These are phyloP conservation scores for Indri indri DNA, from an alignment of 2,113 vertebrate species.

Conservation along the genomic window DNA sequence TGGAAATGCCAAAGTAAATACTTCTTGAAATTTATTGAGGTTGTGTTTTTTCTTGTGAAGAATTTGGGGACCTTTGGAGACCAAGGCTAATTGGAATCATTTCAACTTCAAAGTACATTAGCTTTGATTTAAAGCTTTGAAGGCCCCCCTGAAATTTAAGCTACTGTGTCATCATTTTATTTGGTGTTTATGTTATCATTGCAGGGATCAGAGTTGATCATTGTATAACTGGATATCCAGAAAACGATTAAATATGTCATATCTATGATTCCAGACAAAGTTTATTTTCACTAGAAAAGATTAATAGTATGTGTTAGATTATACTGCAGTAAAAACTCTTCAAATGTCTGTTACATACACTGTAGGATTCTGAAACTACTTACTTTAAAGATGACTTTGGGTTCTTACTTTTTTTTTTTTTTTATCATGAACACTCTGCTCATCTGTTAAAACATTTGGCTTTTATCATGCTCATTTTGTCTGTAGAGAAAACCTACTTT, in stretches of 20 bases:
- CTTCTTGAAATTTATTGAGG: neutral
- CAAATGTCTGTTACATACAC: neutral
- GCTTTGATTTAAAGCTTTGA: slow-evolving; percentile 52
- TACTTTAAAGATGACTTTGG: slow-evolving; percentile 28
- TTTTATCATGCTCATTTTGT: slow-evolving; percentile 54
- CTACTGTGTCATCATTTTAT: neutral
- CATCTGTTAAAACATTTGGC: slow-evolving; percentile 56
- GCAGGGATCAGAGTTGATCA: slow-evolving; percentile 27
- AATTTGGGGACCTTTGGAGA: neutral
- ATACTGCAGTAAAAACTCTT: neutral
- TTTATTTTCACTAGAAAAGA: slow-evolving; percentile 39
- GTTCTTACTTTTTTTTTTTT: neutral
- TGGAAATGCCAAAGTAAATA: slow-evolving; percentile 21
- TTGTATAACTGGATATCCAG: slow-evolving; percentile 29
- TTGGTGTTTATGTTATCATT: slow-evolving; percentile 51
- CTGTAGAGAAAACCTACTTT: slow-evolving; percentile 29
- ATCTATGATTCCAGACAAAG: slow-evolving; percentile 41
- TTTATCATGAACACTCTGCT: neutral
- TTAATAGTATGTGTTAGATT: neutral
- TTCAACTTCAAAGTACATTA: slow-evolving; percentile 53
- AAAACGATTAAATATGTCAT: slow-evolving; percentile 42
- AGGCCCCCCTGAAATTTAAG: slow-evolving; percentile 18
- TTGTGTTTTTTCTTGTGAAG: slow-evolving; percentile 20
- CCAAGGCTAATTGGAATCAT: slow-evolving; percentile 16
- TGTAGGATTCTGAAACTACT: neutral